Percentiles rank a stretch among this genome's conserved stretches.
Evolutionary conservation across 2,113 vertebrate genomes (phyloP).

Genomic region (Alexandromys fortis): DNA sequence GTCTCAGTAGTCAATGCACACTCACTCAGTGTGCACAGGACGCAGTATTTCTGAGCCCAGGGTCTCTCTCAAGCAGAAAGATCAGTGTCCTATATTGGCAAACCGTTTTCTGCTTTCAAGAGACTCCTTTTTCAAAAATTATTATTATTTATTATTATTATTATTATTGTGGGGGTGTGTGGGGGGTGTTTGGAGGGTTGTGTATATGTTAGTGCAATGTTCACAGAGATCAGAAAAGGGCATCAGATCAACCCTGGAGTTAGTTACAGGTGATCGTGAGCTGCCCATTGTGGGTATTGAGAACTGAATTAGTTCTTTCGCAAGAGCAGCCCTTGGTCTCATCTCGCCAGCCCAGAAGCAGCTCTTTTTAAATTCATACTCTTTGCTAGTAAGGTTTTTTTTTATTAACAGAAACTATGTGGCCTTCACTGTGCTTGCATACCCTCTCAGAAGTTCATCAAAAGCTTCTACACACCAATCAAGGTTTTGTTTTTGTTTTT

Average conservation of each 20-base stretch:
- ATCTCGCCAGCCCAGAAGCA: background rate
- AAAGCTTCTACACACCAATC: constrained; percentile 47
- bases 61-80: background rate
- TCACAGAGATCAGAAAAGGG: background rate
- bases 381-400: background rate
- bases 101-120: background rate
- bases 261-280: too few species aligned
- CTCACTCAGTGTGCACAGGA: fast-evolving
- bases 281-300: background rate
- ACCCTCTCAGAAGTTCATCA: constrained; percentile 51
- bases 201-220: too few species aligned
- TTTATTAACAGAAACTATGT: constrained; percentile 37
- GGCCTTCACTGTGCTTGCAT: background rate
- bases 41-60: background rate
- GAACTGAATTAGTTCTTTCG: background rate
- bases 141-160: background rate
- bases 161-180: background rate
- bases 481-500: background rate
- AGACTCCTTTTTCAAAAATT: background rate
- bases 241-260: background rate
- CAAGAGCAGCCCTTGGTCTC: background rate
- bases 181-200: background rate
- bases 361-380: background rate
- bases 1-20: background rate
- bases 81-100: background rate